Conservation (phyloP, 2,888 invertebrate species). For the Molanna angustata region DNA sequence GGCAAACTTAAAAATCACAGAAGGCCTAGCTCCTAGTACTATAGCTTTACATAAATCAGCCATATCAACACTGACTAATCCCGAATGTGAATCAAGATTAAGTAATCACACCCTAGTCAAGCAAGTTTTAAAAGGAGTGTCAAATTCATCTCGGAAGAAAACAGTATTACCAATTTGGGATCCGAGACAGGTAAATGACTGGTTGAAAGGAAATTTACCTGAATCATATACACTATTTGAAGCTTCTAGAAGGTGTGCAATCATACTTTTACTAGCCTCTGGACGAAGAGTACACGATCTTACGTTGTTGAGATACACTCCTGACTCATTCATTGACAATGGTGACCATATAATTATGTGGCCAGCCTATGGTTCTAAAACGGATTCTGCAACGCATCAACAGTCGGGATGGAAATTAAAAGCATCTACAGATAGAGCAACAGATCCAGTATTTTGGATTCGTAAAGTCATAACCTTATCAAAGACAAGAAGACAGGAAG, state of each 20-base stretch:
- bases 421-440: background rate
- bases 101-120: slow-evolving; percentile 29
- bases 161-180: slow-evolving; percentile 8
- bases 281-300: slow-evolving; percentile 34
- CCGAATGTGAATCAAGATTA: slow-evolving; percentile 14
- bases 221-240: slow-evolving; percentile 7
- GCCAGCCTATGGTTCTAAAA: slow-evolving; percentile 35
- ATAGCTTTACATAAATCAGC: slow-evolving; percentile 35
- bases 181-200: slow-evolving; percentile 1
- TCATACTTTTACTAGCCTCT: slow-evolving; percentile 30
- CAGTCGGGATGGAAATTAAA: slow-evolving; percentile 21
- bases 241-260: slow-evolving; percentile 23
- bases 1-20: slow-evolving; percentile 2
- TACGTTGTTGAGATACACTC: slow-evolving; percentile 29
- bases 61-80: slow-evolving; percentile 32
- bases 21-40: slow-evolving; percentile 31
- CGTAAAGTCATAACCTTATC: background rate
- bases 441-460: slow-evolving; percentile 9
- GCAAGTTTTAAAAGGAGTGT: slow-evolving; percentile 31
- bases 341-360: slow-evolving; percentile 31
- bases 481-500: background rate
- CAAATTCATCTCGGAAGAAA: slow-evolving; percentile 13
- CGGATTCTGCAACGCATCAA: slow-evolving; percentile 25
- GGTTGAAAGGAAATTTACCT: slow-evolving; percentile 1
- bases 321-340: slow-evolving; percentile 26